Evolutionary conservation across 2,113 vertebrate species (phyloP).

Genomic region (Atlantisia rogersi): DNA sequence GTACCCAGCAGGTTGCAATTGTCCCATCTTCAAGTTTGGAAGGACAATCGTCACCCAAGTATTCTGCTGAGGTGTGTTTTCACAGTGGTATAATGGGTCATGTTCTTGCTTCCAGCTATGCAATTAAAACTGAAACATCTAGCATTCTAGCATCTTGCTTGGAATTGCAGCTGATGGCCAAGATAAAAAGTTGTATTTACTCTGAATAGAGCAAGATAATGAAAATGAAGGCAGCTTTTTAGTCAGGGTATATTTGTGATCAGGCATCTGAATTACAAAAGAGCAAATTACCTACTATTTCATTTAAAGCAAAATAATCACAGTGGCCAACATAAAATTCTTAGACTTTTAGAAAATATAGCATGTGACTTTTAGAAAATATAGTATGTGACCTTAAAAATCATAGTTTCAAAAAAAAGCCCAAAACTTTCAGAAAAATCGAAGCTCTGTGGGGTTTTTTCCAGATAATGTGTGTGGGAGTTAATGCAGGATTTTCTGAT

Average conservation of each 20-base stretch:
- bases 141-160: not conserved
- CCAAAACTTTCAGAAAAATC: not conserved
- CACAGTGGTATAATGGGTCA: not conserved
- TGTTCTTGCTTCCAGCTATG: not conserved
- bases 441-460: not conserved
- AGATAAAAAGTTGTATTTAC: not conserved
- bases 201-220: not conserved
- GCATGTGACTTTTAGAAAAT: not conserved
- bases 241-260: not conserved
- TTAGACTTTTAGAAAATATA: not conserved
- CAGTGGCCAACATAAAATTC: not conserved
- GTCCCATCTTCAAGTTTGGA: not conserved
- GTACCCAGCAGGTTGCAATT: not conserved
- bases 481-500: not conserved
- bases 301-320: not conserved
- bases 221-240: not conserved
- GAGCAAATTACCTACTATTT: not conserved
- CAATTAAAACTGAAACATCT: not conserved
- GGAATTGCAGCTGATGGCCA: not conserved
- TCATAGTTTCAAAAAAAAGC: not conserved
- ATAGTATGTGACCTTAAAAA: not conserved
- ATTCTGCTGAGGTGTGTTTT: not conserved
- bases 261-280: not conserved
- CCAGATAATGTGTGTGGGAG: not conserved
- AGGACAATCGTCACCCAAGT: not conserved